These are phyloP conservation scores for Diprion similis DNA, from an alignment of 1,140 invertebrate species.

Conservation along the genomic window DNA sequence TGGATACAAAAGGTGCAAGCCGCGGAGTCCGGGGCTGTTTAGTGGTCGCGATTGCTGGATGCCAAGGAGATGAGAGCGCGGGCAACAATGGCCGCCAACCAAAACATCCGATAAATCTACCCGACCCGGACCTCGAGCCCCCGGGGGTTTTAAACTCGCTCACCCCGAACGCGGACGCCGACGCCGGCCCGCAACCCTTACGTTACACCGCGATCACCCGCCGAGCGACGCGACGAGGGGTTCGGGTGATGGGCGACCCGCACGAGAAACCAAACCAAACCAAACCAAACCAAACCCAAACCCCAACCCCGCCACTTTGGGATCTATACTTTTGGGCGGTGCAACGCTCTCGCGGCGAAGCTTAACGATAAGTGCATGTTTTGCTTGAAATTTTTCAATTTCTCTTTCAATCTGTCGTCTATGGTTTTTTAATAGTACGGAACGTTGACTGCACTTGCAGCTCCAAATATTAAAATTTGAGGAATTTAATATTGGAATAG, in stretches of 20 bases:
- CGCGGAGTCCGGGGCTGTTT: no score
- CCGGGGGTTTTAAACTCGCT: conserved; percentile 60
- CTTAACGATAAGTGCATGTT: conserved; percentile 31
- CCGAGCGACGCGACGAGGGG: conserved; percentile 39
- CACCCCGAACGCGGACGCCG: conserved; percentile 48
- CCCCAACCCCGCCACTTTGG: conserved; percentile 11
- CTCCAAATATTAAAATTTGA: no score
- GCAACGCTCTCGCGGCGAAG: no score
- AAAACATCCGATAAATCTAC: conserved; percentile 66
- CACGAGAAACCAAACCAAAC: conserved; percentile 52
- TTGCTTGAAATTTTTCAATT: conserved; percentile 37
- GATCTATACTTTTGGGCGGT: no score
- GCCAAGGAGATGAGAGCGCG: conserved; percentile 31
- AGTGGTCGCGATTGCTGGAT: not conserved
- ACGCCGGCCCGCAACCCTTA: conserved; percentile 54
- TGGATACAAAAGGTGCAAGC: no score
- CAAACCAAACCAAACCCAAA: conserved; percentile 36
- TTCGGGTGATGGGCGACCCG: conserved; percentile 47
- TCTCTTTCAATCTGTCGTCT: not conserved
- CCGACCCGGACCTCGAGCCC: conserved; percentile 59
- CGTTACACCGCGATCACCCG: conserved; percentile 53
- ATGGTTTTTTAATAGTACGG: not conserved
- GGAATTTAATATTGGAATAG: no score
- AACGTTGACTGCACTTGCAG: conserved; percentile 12
- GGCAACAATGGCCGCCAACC: conserved; percentile 63